Percentiles rank a stretch among this genome's conserved stretches.
Conservation (phyloP, 2,888 invertebrate species). For the Pterobdella sp. region DNA sequence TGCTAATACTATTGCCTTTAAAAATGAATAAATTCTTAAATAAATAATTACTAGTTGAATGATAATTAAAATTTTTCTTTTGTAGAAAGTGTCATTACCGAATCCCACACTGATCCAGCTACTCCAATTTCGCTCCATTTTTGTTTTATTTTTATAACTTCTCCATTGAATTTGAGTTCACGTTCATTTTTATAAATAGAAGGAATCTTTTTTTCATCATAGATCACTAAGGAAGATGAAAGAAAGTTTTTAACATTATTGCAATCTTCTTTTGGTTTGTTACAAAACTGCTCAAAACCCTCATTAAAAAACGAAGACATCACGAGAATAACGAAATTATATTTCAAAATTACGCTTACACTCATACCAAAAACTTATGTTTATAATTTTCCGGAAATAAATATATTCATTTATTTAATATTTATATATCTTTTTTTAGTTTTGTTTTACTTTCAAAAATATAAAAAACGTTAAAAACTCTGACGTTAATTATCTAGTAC, state of each 20-base stretch:
- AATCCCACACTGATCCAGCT: conserved; percentile 51
- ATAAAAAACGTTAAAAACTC: neutral
- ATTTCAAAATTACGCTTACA: too few species aligned
- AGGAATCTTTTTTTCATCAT: conserved; percentile 32
- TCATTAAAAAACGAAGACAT: neutral
- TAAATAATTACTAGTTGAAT: neutral
- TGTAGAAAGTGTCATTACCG: conserved; percentile 40
- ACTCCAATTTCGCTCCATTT: conserved; percentile 46
- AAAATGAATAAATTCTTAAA: neutral
- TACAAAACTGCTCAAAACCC: neutral
- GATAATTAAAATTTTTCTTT: neutral
- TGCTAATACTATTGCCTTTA: conserved; percentile 46
- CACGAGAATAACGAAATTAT: too few species aligned
- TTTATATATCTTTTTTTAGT: neutral
- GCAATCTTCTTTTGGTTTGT: neutral
- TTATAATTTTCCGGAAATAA: too few species aligned
- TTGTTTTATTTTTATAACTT: conserved; percentile 41
- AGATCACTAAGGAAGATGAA: conserved; percentile 32
- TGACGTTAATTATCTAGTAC: neutral
- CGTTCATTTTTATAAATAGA: conserved; percentile 31
- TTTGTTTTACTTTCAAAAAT: neutral
- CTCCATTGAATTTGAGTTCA: conserved; percentile 28
- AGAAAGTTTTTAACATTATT: neutral
- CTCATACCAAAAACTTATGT: too few species aligned
- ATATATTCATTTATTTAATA: too few species aligned